Conservation (phyloP, 1,140 invertebrate genomes). For the Tachypleus tridentatus region DNA sequence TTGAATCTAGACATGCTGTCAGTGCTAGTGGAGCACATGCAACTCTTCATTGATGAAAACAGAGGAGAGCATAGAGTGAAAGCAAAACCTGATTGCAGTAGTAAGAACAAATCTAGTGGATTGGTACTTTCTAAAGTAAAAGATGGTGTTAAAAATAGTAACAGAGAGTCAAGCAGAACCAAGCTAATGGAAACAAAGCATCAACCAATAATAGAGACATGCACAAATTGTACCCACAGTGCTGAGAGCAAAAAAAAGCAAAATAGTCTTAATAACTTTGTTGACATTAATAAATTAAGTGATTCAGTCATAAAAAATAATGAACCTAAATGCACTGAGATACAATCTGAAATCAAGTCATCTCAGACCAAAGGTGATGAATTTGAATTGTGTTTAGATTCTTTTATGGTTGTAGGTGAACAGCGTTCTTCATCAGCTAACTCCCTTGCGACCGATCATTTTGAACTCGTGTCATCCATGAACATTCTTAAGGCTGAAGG, state of each 20-base stretch:
- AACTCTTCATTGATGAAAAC: slow-evolving; percentile 1
- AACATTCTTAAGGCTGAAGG: neutral
- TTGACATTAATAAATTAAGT: neutral
- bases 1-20: slow-evolving; percentile 5
- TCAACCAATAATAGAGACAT: no score
- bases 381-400: no score
- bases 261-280: neutral
- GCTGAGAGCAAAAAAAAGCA: no score
- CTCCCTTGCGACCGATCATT: no score
- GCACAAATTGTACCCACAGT: no score
- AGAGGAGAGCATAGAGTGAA: neutral
- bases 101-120: neutral
- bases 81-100: neutral
- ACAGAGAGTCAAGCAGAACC: neutral
- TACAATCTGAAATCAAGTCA: no score
- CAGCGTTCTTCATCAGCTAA: neutral
- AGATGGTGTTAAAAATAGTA: neutral
- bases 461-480: neutral
- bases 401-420: no score
- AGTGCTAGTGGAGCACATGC: slow-evolving; percentile 2
- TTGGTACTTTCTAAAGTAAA: no score
- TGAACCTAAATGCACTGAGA: no score
- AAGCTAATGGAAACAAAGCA: neutral
- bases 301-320: no score
- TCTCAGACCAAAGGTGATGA: no score